phyloP scores from a whole-genome alignment of 1,140 invertebrate species.

The Neotoxoptera formosana region DNA sequence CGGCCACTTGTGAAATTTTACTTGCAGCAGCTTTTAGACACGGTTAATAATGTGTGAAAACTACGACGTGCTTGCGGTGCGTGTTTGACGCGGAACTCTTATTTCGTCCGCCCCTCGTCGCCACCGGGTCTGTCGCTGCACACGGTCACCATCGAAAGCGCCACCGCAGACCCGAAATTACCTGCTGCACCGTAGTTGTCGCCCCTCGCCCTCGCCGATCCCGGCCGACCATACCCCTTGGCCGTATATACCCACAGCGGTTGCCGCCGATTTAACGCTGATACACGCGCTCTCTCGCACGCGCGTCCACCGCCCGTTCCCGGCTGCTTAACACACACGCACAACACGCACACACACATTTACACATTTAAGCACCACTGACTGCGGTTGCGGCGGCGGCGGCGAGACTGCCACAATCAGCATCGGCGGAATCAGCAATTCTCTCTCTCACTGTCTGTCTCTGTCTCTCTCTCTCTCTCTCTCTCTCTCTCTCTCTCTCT shows the following conservation, averaged over 20 bases:
- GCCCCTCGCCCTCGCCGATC: neutral
- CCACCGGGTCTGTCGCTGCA: neutral
- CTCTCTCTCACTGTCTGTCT: neutral
- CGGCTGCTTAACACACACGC: neutral
- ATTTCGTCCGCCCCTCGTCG: neutral
- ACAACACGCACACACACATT: neutral
- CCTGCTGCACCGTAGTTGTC: neutral
- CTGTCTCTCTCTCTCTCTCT: too few species aligned
- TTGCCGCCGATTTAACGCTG: slow-evolving; percentile 2
- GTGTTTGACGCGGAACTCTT: neutral
- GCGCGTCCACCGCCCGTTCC: neutral
- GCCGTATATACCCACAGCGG: neutral
- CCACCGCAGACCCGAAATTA: neutral
- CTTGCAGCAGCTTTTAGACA: neutral
- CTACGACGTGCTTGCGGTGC: neutral
- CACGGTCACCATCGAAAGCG: neutral
- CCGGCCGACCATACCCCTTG: neutral
- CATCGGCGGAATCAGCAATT: slow-evolving; percentile 2
- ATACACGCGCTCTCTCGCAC: neutral
- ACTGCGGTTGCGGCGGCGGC: neutral
- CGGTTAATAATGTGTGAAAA: slow-evolving; percentile 1
- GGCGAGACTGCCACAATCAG: neutral
- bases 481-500: too few species aligned
- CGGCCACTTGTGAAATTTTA: neutral
- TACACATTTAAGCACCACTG: neutral